Conservation (phyloP, 2,888 invertebrate species). For the Drosophila peninsularis region DNA sequence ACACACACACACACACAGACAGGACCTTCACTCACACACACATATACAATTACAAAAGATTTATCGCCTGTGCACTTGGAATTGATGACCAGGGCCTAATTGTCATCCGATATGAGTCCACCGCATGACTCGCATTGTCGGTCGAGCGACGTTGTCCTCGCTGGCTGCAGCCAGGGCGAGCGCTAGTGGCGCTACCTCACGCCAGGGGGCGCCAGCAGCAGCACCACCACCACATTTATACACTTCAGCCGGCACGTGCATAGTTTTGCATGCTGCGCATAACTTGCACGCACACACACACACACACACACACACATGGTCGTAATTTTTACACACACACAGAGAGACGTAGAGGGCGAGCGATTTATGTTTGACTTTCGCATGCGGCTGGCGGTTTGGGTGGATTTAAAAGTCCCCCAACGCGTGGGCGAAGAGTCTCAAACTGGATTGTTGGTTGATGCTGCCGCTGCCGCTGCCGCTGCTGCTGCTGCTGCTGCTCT, state of each 20-base stretch:
- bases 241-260: constrained; percentile 78
- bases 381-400: constrained; percentile 76
- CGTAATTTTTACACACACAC: no score
- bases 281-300: constrained; percentile 63
- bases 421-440: constrained; percentile 51
- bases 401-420: constrained; percentile 63
- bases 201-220: constrained; percentile 65
- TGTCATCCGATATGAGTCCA: constrained; percentile 80
- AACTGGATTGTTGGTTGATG: constrained; percentile 39
- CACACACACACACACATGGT: constrained; percentile 25
- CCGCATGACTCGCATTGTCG: constrained; percentile 81
- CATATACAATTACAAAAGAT: constrained; percentile 78
- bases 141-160: constrained; percentile 55
- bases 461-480: constrained; percentile 24
- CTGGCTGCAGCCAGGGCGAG: constrained; percentile 15
- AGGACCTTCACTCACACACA: constrained; percentile 13
- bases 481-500: constrained; percentile 34
- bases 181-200: constrained; percentile 27
- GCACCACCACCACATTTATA: constrained; percentile 66
- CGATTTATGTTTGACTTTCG: constrained; percentile 82
- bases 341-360: constrained; percentile 37
- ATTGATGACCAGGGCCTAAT: constrained; percentile 81
- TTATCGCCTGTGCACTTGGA: constrained; percentile 81
- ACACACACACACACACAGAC: constrained; percentile 7
- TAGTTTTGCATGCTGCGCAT: constrained; percentile 80